Base-by-base conservation (phyloP, 2,113 vertebrate genomes). In the Prunella fulvescens region DNA sequence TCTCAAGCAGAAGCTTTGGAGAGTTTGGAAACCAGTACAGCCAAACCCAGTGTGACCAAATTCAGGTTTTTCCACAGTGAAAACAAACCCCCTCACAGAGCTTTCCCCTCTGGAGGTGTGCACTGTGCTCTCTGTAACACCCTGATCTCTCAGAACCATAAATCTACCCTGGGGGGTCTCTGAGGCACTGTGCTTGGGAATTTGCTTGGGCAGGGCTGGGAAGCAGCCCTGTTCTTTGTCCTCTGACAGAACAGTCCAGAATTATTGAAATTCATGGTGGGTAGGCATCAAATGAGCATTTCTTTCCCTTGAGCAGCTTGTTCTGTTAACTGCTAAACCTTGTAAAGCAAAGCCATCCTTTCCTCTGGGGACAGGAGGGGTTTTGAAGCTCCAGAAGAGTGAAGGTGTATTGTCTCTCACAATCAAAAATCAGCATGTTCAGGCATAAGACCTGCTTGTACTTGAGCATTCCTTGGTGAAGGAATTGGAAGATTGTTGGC, bases 71-170 rank as follows among this genome's bases (percentile, higher is more conserved):
- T 65, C 37, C 31, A 57, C 11, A 9, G 17, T 7, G 35, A 15
- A 54, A 45, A 47, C 16, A 70, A 57, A 4, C 0, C 5, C 4
- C 6, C 17, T 80, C 24, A 13, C 19, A 45, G 64, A 17, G 5
- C 4, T 45, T 87, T 47, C 22, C 61, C 14, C 60, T 64, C 24
- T 60, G 57, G 28, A 70, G 42, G 22, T 66, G 33, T 45, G 29
- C 28, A 11, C 10, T 2, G 0, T 61, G 35, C 65, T 87, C 44
- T 15, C 4, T 0, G 0, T 16, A 40, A 12, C 12, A 42, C n/a
- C 18, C 44, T 19, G 10, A 26, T 5, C 28, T 10, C 57, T 74
- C 8, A 8, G 35, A 25, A 16, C 19, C 44, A 13, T 22, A 19
- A 53, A 39, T 31, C 24, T 9, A 6, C 9, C 14, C 12, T 0